Conservation (phyloP, 2,888 invertebrate genomes). For the Petrolisthes manimaculis region DNA sequence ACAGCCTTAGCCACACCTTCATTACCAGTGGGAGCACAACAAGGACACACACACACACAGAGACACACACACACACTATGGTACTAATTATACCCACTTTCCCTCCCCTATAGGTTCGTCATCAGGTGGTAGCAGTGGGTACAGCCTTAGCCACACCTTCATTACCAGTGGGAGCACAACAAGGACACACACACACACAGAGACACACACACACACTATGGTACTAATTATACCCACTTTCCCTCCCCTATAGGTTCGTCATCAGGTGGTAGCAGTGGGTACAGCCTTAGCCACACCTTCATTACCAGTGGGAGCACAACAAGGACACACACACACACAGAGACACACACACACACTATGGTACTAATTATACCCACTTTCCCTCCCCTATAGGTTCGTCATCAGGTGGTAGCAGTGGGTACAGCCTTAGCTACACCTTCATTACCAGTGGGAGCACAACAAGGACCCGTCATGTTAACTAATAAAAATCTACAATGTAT, state of each 20-base stretch:
- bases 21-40: too few species aligned
- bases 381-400: constrained; percentile 71
- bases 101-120: constrained; percentile 71
- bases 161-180: too few species aligned
- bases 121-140: constrained; percentile 97
- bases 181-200: too few species aligned
- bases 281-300: constrained; percentile 91
- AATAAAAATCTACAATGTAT: constrained; percentile 98
- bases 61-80: too few species aligned
- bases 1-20: too few species aligned
- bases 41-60: too few species aligned
- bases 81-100: too few species aligned
- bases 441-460: constrained; percentile 82
- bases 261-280: constrained; percentile 95
- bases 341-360: too few species aligned
- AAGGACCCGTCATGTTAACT: constrained; percentile 95
- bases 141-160: constrained; percentile 92
- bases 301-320: constrained; percentile 82
- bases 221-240: too few species aligned
- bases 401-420: constrained; percentile 97
- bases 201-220: too few species aligned
- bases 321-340: constrained; percentile 73
- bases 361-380: too few species aligned
- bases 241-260: constrained; percentile 1
- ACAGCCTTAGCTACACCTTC: constrained; percentile 91